phyloP scores from a whole-genome alignment of 1,140 invertebrate species.

The Temnothorax longispinosus region DNA sequence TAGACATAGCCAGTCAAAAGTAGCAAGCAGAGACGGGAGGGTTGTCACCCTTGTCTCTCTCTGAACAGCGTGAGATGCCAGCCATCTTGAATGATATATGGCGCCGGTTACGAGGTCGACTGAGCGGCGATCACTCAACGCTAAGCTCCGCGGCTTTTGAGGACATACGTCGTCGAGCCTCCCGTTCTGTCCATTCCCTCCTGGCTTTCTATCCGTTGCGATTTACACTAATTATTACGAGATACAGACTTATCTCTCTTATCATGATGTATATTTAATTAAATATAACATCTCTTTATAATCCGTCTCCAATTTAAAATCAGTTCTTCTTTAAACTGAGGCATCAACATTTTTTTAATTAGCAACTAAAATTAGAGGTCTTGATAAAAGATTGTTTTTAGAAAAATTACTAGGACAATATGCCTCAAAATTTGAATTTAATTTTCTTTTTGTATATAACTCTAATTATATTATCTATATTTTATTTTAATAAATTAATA shows the following conservation, averaged over 20 bases:
- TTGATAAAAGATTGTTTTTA: neutral
- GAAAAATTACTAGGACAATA: neutral
- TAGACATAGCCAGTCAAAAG: constrained; percentile 79
- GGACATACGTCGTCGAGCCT: constrained; percentile 74
- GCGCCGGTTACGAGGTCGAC: constrained; percentile 86
- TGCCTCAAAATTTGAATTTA: too few species aligned
- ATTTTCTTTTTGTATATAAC: neutral
- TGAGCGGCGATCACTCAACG: constrained; percentile 85
- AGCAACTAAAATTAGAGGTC: neutral
- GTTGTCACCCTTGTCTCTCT: constrained; percentile 82
- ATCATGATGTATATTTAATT: neutral
- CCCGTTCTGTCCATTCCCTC: constrained; percentile 70
- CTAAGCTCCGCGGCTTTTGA: constrained; percentile 75
- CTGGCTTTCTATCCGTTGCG: constrained; percentile 54
- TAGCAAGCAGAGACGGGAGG: constrained; percentile 76
- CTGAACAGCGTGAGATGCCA: constrained; percentile 80
- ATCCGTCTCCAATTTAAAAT: neutral
- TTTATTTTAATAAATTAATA: neutral
- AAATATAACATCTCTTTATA: neutral
- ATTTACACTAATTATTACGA: constrained; percentile 56
- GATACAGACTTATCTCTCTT: constrained; percentile 7
- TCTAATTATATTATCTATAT: neutral
- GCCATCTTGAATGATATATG: constrained; percentile 87
- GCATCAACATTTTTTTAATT: neutral
- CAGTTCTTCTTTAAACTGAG: neutral